Evolutionary conservation across 2,797 vertebrate species (phyloP), one percentile per base, ranked within the genome.

Genomic region (Microctenopoma lineatum): DNA sequence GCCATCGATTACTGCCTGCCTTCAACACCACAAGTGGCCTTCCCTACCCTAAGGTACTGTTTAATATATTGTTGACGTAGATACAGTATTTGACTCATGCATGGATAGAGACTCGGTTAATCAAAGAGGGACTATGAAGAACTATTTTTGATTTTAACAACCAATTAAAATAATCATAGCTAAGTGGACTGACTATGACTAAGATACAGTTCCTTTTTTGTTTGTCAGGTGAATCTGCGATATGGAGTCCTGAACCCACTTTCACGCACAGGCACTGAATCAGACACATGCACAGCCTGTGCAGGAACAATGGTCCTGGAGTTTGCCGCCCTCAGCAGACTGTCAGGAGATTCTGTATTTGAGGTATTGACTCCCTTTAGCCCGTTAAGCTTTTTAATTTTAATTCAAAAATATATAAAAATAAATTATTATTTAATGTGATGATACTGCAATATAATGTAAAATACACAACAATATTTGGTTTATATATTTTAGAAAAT

Each of bases 21-120:
- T 95, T 95, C 76, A 95, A 95, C 90, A 95, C 95, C 87, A 93
- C 94, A 79, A 95, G 94, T 89, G 94, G 95, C 89, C 94, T 95
- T 90, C 94, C 95, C 21, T 95, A 95, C 83, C 95, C 95, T 25
- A 92, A 95, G 92, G 95, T 94, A 83, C 26, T n/a, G 2, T 3
- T 29, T 16, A 7, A 25, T 52, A 25, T n/a, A 45, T 61, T 51
- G 10, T 61, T 59, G 1, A 4, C 11, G 2, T 5, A n/a, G n/a
- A 45, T 18, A 45, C 34, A 9, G 41, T 21, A 29, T 42, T 13
- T 29, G 14, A 65, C 12, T 38, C 27, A n/a, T 46, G 11, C 16
- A 50, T 39, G 34, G 2, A 56, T n/a, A 8, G 21, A 50, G 3
- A 36, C n/a, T 44, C 11, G 12, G 5, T 18, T 42, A 5, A 44